Evolutionary conservation across 1,140 invertebrate species (phyloP), one percentile per base, ranked within the genome.

Genomic region (Pseudomyrmex gracilis): DNA sequence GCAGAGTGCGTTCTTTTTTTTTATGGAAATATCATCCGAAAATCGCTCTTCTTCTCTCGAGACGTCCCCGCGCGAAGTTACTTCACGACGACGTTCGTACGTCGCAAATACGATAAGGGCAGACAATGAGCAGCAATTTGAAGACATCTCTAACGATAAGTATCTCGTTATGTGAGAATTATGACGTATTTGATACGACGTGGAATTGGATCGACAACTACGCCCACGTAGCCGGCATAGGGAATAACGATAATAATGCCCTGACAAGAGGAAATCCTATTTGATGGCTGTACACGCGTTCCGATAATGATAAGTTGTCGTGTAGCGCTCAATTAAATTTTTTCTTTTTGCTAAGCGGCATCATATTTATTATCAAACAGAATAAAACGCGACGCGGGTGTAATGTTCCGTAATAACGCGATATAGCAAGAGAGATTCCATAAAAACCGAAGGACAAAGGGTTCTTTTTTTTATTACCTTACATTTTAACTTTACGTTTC

Each of bases 111-210:
- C 61, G 88, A 90, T 88, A 90, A 89, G 77, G 74, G 73, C 70
- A 83, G 67, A 91, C 85, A 87, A 90, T 87, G 85, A 86, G 64
- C 70, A 57, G 84, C 87, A 90, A 91, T 91, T 90, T 89, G 83
- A 85, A 85, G 85, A 82, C 78, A 84, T 70, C 76, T 80, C 68
- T 91, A 91, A 92, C 90, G 88, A 91, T 91, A 89, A 92, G 87
- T 89, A 88, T 92, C 91, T 90, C 88, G 87, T 92, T 92, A 92
- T 85, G 58, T 70, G 70, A 77, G 87, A 89, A 83, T 89, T 90
- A 90, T 80, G 90, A 90, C 73, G 87, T 85, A 92, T 91, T 87
- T 90, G 87, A 90, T 90, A 84, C 53, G 73, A 67, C 57, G 53
- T 63, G 43, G 20, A 55, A 78, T 82, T 70, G 51, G 53, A 68